Conservation (phyloP, 2,113 vertebrate genomes). For the Chaetodon auriga region DNA sequence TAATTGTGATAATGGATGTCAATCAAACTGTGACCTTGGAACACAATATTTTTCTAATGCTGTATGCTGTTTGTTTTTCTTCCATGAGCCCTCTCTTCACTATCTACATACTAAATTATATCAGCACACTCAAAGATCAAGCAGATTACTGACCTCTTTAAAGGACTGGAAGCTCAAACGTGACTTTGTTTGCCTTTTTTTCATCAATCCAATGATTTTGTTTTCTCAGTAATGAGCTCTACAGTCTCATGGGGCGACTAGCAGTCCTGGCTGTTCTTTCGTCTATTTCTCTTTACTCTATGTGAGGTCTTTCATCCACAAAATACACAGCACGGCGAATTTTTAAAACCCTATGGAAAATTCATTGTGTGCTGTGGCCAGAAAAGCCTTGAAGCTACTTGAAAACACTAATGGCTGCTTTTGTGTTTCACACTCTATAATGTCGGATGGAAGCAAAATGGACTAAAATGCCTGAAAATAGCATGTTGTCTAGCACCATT, state of each 20-base stretch:
- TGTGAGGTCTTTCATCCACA: background rate
- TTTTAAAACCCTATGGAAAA: slow-evolving; percentile 20
- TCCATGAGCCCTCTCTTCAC: too few relatives aligned
- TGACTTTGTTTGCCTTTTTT: background rate
- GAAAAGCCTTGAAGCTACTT: background rate
- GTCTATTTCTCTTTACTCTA: background rate
- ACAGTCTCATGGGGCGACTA: background rate
- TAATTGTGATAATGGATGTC: background rate
- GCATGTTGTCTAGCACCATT: slow-evolving; percentile 5
- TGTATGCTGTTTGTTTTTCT: background rate
- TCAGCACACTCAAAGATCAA: background rate
- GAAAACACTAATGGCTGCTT: slow-evolving; percentile 40
- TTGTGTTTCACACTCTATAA: slow-evolving; percentile 33
- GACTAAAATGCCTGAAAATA: slow-evolving; percentile 48
- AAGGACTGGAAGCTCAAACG: background rate
- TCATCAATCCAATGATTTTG: background rate
- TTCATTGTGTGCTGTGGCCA: background rate
- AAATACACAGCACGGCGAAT: background rate
- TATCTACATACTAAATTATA: background rate
- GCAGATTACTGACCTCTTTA: background rate
- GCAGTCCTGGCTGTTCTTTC: background rate
- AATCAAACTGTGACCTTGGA: background rate
- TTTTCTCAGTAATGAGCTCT: background rate
- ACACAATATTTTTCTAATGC: background rate
- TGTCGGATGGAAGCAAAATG: slow-evolving; percentile 29